Percentiles rank a stretch among this genome's conserved stretches.
Evolutionary conservation across 2,113 vertebrate species (phyloP).

Genomic region (Pleuronectes platessa): DNA sequence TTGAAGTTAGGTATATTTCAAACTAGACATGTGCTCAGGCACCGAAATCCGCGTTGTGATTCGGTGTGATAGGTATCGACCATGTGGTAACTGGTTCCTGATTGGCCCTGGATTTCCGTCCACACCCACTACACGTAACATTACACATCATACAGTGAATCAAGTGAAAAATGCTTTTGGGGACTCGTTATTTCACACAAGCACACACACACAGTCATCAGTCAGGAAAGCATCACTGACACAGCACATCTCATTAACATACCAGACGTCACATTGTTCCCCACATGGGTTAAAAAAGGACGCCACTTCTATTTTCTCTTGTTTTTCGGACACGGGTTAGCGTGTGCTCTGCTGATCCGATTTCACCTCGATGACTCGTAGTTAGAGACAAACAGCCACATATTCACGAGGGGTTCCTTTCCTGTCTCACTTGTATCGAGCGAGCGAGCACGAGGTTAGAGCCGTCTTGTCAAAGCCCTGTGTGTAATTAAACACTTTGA

Average conservation of each 20-base stretch:
- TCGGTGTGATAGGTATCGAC: too few species aligned
- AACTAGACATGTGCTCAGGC: neutral
- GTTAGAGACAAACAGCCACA: constrained; percentile 45
- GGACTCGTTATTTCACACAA: too few species aligned
- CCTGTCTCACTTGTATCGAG: constrained; percentile 30
- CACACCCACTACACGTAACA: neutral
- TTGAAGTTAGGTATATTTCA: neutral
- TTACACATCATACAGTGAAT: neutral
- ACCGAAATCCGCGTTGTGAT: too few species aligned
- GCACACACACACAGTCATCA: too few species aligned
- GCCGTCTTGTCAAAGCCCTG: constrained; percentile 54
- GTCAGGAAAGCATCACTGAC: constrained; percentile 2
- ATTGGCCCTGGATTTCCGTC: too few species aligned
- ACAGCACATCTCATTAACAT: constrained; percentile 35
- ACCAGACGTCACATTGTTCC: neutral
- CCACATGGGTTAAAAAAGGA: constrained; percentile 42
- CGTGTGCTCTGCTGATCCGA: constrained; percentile 63
- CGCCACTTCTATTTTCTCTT: constrained; percentile 10
- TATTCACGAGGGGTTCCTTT: constrained; percentile 59
- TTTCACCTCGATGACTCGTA: constrained; percentile 50
- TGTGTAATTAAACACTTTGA: constrained; percentile 72
- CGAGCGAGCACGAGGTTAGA: constrained; percentile 34
- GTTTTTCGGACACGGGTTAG: constrained; percentile 37
- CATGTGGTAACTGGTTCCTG: too few species aligned
- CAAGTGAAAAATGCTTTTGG: neutral